Percentiles rank a stretch among this genome's conserved stretches.
These are phyloP conservation scores for Scaptomyza reducta DNA, from an alignment of 2,888 invertebrate genomes.

Conservation along the genomic window DNA sequence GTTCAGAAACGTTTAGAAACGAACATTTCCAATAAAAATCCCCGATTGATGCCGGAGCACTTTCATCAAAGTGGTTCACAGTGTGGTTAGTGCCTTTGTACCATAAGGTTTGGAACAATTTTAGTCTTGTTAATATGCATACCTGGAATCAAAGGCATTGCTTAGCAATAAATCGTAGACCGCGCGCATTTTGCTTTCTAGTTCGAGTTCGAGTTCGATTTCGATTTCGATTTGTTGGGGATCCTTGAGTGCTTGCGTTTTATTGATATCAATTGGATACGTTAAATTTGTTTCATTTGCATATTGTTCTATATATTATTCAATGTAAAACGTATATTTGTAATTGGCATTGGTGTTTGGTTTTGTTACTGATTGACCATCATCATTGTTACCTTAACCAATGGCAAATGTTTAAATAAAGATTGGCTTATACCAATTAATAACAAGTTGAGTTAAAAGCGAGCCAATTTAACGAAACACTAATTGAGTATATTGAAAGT, in stretches of 20 bases:
- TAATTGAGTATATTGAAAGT: background rate
- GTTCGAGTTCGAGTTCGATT: constrained; percentile 4
- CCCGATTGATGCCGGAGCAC: too few relatives aligned
- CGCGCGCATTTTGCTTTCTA: constrained; percentile 70
- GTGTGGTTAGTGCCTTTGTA: too few relatives aligned
- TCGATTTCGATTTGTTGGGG: constrained; percentile 21
- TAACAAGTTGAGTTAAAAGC: background rate
- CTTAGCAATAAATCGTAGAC: constrained; percentile 74
- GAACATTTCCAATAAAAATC: too few relatives aligned
- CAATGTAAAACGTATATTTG: constrained; percentile 9
- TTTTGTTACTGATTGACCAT: background rate
- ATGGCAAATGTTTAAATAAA: background rate
- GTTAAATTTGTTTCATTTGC: constrained; percentile 39
- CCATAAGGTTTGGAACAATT: too few relatives aligned
- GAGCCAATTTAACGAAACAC: background rate
- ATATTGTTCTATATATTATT: constrained; percentile 36
- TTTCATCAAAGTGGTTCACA: too few relatives aligned
- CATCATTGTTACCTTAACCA: constrained; percentile 1
- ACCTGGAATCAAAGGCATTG: constrained; percentile 80
- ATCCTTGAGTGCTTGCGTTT: constrained; percentile 20
- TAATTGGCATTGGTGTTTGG: background rate
- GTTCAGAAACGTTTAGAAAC: too few relatives aligned
- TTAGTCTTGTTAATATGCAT: constrained; percentile 36
- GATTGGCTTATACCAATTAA: background rate
- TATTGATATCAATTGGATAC: constrained; percentile 59